Percentiles rank a stretch among this genome's conserved stretches.
These are phyloP conservation scores for Ctenopoma multispine DNA, from an alignment of 2,797 vertebrate genomes.

Conservation along the genomic window DNA sequence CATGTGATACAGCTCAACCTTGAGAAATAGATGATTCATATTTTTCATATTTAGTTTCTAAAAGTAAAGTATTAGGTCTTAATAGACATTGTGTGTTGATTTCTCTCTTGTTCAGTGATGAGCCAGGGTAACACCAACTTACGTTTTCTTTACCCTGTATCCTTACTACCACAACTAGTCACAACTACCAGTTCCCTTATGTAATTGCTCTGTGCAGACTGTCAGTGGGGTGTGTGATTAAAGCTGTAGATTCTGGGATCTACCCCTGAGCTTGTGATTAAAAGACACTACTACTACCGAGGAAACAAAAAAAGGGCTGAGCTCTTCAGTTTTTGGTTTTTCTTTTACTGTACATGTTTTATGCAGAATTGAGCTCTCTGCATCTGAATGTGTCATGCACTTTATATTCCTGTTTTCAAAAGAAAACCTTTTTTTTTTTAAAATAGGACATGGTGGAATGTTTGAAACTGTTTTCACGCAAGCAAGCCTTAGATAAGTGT, in stretches of 20 bases:
- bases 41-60: neutral
- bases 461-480: conserved; percentile 42
- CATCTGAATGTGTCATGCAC: conserved; percentile 93
- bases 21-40: neutral
- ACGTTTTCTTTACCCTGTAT: neutral
- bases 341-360: conserved; percentile 82
- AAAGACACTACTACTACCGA: neutral
- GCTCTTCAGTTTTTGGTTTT: conserved; percentile 51
- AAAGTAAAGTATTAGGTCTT: neutral
- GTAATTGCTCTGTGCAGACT: conserved; percentile 22
- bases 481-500: neutral
- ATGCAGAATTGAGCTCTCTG: conserved; percentile 72
- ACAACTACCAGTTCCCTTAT: conserved; percentile 21
- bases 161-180: conserved; percentile 8
- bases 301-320: conserved; percentile 48
- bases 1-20: neutral
- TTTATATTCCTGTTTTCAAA: conserved; percentile 88
- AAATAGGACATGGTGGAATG: conserved; percentile 18
- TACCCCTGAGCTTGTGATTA: conserved; percentile 5
- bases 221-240: conserved; percentile 1
- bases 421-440: conserved; percentile 13
- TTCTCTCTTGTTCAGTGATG: neutral
- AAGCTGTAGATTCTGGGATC: neutral
- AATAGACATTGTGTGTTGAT: neutral
- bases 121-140: neutral